Base-by-base conservation (phyloP, 2,888 invertebrate species). In the Caenorhabditis sp. region DNA sequence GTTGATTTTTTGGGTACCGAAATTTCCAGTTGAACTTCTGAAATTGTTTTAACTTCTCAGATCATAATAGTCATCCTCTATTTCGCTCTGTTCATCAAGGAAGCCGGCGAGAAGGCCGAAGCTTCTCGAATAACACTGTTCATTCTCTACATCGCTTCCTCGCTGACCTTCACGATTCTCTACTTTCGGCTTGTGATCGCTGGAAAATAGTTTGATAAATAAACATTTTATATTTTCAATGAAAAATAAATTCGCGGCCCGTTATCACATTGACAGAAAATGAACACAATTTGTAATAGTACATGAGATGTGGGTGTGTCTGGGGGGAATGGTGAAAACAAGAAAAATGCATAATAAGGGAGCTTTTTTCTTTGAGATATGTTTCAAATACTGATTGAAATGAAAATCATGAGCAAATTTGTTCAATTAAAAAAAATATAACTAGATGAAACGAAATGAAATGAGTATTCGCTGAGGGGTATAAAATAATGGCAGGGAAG, bases 301-400 rank as follows among this genome's bases (percentile, higher is more conserved):
- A 75, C 56, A 66, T 41, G 75, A 77, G 38, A 77, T 58, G 19
- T 22, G 22, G 47, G 56, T 41, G 61, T 51, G 72, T 54, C 7
- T 54, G 54, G 49, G 47, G 38, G 64, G 68, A 49, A 47, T 22
- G 38, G 16, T 31, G 24, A 54, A 38, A 7, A 68, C 16, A 38
- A 49, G 5, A 35, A 58, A 49, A 22, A 68, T 8, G 47, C 41
- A 72, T 44, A 47, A 47, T n/a, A n/a, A 47, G 49, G 16, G 24
- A 14, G 19, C 1, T 10, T 59, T 49, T 51, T n/a, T n/a, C n/a
- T n/a, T 16, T 14, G n/a, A 51, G 68, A 68, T 68, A 68, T 68
- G 68, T 38, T 68, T 19, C 35, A 38, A 68, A 68, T 59, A 64
- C 35, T 47, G 70, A 63, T 38, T 28, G 79, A 64, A 70, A 69